Evolutionary conservation across 2,888 invertebrate species (phyloP), one percentile per base, ranked within the genome.

Genomic region (Neria commutata): DNA sequence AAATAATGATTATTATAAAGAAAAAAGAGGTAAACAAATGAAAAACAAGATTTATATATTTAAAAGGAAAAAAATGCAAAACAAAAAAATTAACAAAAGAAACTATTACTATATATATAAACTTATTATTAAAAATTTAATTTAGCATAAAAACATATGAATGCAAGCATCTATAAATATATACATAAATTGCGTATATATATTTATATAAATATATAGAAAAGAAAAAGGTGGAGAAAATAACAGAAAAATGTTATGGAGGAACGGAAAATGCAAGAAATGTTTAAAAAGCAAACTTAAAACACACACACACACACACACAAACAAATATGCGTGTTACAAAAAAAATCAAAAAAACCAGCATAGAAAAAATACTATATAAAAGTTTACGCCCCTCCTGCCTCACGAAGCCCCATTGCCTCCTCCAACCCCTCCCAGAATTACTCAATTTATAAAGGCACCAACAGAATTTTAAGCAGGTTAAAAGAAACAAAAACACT

Each of bases 41-140:
- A 60, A 50, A 47, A 52, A 60, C 29, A 17, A 55, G 61, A 62
- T 59, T 56, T 61, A 62, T 61, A 61, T 65, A 61, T 59, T 54
- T 40, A 60, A 37, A n/a, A 37, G n/a, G n/a, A 37, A n/a, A 37
- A 37, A 37, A 37, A 14, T 37, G 10, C 8, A n/a, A n/a, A 42
- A 42, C 19, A 42, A 42, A 42, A 17, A 37, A 37, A 8, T n/a
- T 14, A 37, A 37, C 16, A 8, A 37, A 37, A 5, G 8, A 42
- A 42, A 19, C 19, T 42, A 42, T 42, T 42, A 42, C 21, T 19
- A 42, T 8, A 19, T 19, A 11, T 14, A n/a, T n/a, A n/a, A n/a
- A n/a, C 6, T 42, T 42, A 42, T 42, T 42, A 42, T 42, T 42
- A 42, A n/a, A n/a, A n/a, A n/a, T n/a, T n/a, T 37, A 37, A 4